phyloP scores from a whole-genome alignment of 1,140 invertebrate species.

The Drosophila kanapiae region DNA sequence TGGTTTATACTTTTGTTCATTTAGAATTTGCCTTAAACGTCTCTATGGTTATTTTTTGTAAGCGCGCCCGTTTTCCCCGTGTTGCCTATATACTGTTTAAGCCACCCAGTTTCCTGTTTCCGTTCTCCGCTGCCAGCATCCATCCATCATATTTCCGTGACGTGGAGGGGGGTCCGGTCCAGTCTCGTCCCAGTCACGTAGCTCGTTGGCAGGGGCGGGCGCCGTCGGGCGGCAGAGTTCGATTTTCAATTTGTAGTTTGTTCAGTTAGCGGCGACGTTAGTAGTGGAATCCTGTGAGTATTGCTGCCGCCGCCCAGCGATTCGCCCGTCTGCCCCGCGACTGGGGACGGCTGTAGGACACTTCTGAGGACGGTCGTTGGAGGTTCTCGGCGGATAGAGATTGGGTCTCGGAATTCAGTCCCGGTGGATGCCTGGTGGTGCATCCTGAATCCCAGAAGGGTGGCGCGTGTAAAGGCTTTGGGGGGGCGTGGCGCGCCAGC shows the following conservation, averaged over 20 bases:
- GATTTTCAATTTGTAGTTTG: conserved; percentile 9
- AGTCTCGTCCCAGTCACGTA: conserved; percentile 1
- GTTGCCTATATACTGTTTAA: too few relatives aligned
- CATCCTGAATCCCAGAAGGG: background rate
- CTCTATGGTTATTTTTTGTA: conserved; percentile 82
- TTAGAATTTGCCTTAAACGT: conserved; percentile 84
- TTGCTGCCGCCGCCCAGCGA: conserved; percentile 15
- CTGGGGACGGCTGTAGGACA: background rate
- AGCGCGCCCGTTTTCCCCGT: conserved; percentile 56
- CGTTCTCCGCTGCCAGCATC: conserved; percentile 11
- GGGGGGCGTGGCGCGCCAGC: conserved; percentile 59
- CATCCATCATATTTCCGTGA: background rate
- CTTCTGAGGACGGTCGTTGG: background rate
- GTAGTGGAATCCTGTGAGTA: conserved; percentile 26
- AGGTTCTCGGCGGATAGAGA: background rate
- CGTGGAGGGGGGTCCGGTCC: background rate
- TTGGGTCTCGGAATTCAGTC: background rate
- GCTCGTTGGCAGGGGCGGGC: conserved; percentile 17
- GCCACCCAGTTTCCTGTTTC: conserved; percentile 17
- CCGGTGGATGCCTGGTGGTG: conserved; percentile 2
- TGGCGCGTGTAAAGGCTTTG: conserved; percentile 5
- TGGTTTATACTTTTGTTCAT: conserved; percentile 83
- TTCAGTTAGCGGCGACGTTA: conserved; percentile 7
- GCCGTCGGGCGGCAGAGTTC: conserved; percentile 25
- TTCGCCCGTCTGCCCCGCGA: conserved; percentile 10